Base-by-base conservation (phyloP, 1,140 invertebrate genomes). In the Neuroterus valhalla region DNA sequence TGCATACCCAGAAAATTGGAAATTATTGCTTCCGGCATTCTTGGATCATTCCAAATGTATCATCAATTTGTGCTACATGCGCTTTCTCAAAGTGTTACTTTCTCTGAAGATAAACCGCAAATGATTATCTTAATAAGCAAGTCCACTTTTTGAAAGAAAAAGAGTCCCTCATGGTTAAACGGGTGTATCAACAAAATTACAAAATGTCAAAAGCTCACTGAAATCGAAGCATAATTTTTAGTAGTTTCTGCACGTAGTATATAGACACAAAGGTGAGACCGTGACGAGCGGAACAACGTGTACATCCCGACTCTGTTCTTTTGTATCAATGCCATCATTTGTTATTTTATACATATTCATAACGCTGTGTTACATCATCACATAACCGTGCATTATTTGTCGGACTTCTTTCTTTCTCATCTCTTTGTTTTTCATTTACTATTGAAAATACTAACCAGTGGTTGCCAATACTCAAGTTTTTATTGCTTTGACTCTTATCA, bases 311-410 rank as follows among this genome's bases (percentile, higher is more conserved):
- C 62, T 67, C 50, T n/a, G 52, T 62, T 66, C 70, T 71, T 70
- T 43, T 46, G 62, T 43, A 76, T 76, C 78, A 71, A 72, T 21
- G 70, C 74, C 71, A 75, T 70, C 80, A 77, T 82, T 82, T 84
- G 83, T 86, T 84, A 83, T 86, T 86, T 86, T 82, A 73, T 86
- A 82, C 85, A 85, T 87, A 87, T 86, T 86, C 84, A 86, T 86
- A 86, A 84, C 82, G 78, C 68, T 46, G 48, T 69, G 85, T 86
- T 87, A 80, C 83, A 84, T 84, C 83, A 85, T 77, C 78, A 77
- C 79, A 78, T 83, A 84, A 83, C 83, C 74, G 75, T 79, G 79
- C 77, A 78, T 81, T 78, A 77, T 80, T 72, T 52, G 44, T 52
- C 69, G 31, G 70, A 75, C 76, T 69, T 76, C 77, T 72, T 75